phyloP scores from a whole-genome alignment of 92 coral and sea anemone genomes.

The Desmophyllum pertusum region DNA sequence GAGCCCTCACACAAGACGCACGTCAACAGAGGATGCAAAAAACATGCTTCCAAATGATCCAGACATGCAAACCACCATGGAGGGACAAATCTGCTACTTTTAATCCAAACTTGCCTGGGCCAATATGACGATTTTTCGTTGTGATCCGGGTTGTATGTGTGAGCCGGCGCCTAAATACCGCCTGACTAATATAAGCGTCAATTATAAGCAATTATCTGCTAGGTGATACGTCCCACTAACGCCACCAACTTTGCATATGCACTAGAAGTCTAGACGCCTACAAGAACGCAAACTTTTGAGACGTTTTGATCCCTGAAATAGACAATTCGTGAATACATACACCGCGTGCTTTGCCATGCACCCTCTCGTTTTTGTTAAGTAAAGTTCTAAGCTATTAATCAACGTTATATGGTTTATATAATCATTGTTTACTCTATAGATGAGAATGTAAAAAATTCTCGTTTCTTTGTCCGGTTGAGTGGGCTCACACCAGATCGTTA shows the following conservation, averaged over 20 bases:
- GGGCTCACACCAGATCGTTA: slow-evolving; percentile 17
- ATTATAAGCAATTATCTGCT: slow-evolving; percentile 3
- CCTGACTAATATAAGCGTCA: not conserved
- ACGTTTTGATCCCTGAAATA: not conserved
- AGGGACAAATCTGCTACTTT: not conserved
- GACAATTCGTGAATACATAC: not conserved
- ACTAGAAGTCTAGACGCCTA: too few species aligned
- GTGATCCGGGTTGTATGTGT: too few species aligned
- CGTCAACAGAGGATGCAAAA: not conserved
- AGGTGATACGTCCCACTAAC: not conserved
- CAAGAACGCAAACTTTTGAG: not conserved
- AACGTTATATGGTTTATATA: not conserved
- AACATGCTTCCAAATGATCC: not conserved
- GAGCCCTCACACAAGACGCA: not conserved
- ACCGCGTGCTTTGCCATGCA: too few species aligned
- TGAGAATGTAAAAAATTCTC: slow-evolving; percentile 33
- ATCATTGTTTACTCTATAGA: slow-evolving; percentile 16
- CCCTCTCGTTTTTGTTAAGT: not conserved
- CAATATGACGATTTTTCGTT: not conserved
- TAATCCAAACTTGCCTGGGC: not conserved
- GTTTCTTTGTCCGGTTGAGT: slow-evolving; percentile 23
- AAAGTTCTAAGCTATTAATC: slow-evolving; percentile 9
- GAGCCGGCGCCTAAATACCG: not conserved
- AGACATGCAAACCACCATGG: not conserved
- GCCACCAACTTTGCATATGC: not conserved